These are phyloP conservation scores for Ornithoptera alexandrae DNA, from an alignment of 2,888 invertebrate genomes.

Conservation along the genomic window DNA sequence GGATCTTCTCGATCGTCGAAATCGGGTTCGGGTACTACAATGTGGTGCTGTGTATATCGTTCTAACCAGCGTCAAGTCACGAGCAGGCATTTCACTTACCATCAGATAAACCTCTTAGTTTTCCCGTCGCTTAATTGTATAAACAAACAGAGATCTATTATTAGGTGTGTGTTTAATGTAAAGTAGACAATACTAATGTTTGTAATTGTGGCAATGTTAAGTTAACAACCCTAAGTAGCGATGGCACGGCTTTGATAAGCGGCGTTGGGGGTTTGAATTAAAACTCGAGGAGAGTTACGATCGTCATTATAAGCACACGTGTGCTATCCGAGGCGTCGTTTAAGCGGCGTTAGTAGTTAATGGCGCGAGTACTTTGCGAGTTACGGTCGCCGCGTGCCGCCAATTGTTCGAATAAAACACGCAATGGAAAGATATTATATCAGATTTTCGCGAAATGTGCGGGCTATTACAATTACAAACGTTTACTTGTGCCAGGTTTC, in stretches of 20 bases:
- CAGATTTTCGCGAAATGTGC: not conserved
- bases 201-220: not conserved
- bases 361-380: conserved; percentile 14
- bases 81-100: no score
- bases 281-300: conserved; percentile 57
- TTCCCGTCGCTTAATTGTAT: no score
- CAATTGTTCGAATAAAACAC: conserved; percentile 1
- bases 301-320: conserved; percentile 59
- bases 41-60: no score
- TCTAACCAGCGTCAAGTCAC: no score
- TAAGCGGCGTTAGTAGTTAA: conserved; percentile 44
- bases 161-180: no score
- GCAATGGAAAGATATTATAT: not conserved
- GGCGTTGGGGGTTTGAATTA: conserved; percentile 52
- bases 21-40: no score
- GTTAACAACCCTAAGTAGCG: not conserved
- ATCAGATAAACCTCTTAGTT: no score
- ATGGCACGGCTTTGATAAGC: conserved; percentile 9
- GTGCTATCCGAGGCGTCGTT: conserved; percentile 59
- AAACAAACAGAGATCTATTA: no score
- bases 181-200: not conserved
- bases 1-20: no score
- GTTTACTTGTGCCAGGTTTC: not conserved
- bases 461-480: not conserved
- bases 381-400: conserved; percentile 6